Evolutionary conservation across 2,888 invertebrate species (phyloP).

Genomic region (Villa cingulata): DNA sequence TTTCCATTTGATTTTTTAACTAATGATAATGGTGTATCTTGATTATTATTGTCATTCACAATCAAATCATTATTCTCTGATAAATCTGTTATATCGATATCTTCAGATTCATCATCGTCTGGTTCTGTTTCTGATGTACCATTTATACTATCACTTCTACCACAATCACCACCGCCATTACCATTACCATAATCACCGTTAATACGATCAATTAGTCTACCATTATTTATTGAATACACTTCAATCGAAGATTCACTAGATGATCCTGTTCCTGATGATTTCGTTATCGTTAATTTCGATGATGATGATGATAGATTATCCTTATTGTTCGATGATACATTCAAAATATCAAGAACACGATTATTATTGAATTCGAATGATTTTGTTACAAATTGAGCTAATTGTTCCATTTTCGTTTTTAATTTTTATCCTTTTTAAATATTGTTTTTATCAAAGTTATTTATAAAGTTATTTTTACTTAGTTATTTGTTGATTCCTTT

Average conservation of each 20-base stretch:
- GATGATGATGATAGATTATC: slow-evolving; percentile 20
- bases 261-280: slow-evolving; percentile 6
- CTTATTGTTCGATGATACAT: slow-evolving; percentile 23
- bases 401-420: slow-evolving; percentile 58
- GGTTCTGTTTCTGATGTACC: slow-evolving; percentile 14
- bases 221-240: slow-evolving; percentile 15
- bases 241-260: slow-evolving; percentile 12
- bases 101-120: slow-evolving; percentile 37
- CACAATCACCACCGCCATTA: slow-evolving; percentile 6
- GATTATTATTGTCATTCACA: slow-evolving; percentile 16
- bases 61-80: slow-evolving; percentile 25
- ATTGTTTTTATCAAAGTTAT: no score
- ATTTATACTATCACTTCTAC: no score
- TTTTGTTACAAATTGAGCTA: slow-evolving; percentile 82
- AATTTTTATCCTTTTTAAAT: neutral
- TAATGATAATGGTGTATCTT: slow-evolving; percentile 21
- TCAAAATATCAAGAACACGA: slow-evolving; percentile 29
- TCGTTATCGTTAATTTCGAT: slow-evolving; percentile 20
- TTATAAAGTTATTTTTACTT: no score
- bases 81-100: slow-evolving; percentile 35
- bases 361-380: slow-evolving; percentile 54
- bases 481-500: no score
- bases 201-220: no score
- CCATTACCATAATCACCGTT: no score
- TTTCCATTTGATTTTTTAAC: slow-evolving; percentile 15